Conservation (phyloP, 2,888 invertebrate species). For the Rhamphomyia laevipes region DNA sequence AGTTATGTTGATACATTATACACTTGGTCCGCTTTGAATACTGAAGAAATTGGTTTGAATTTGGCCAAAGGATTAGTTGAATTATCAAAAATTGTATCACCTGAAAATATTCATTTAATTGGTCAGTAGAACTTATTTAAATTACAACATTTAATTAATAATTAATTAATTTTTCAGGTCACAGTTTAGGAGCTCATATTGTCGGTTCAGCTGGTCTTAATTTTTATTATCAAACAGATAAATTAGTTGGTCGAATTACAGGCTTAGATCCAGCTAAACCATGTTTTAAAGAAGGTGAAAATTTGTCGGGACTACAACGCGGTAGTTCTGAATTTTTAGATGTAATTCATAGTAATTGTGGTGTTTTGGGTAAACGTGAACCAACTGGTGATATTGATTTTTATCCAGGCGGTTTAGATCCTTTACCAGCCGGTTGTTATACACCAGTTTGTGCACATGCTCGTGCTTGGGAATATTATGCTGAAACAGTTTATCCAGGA, state of each 20-base stretch:
- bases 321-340: constrained; percentile 32
- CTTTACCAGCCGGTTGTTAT: constrained; percentile 27
- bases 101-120: constrained; percentile 31
- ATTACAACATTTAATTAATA: neutral
- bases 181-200: constrained; percentile 35
- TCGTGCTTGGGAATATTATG: constrained; percentile 28
- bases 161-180: constrained; percentile 21
- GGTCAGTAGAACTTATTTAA: constrained; percentile 15
- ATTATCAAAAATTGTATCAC: constrained; percentile 23
- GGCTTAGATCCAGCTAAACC: constrained; percentile 35
- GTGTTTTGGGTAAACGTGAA: constrained; percentile 26
- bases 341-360: constrained; percentile 29
- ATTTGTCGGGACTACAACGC: constrained; percentile 23
- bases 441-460: constrained; percentile 26
- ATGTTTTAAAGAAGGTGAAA: constrained; percentile 28
- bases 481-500: constrained; percentile 27
- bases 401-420: constrained; percentile 28
- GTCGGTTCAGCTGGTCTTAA: constrained; percentile 29
- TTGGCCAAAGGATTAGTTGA: constrained; percentile 26
- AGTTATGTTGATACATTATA: constrained; percentile 31
- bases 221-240: constrained; percentile 24
- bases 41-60: constrained; percentile 29
- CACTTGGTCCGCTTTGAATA: constrained; percentile 35
- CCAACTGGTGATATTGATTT: constrained; percentile 32
- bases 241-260: constrained; percentile 28